These are phyloP conservation scores for Danio choprae DNA, from an alignment of 2,797 vertebrate species.

Conservation along the genomic window DNA sequence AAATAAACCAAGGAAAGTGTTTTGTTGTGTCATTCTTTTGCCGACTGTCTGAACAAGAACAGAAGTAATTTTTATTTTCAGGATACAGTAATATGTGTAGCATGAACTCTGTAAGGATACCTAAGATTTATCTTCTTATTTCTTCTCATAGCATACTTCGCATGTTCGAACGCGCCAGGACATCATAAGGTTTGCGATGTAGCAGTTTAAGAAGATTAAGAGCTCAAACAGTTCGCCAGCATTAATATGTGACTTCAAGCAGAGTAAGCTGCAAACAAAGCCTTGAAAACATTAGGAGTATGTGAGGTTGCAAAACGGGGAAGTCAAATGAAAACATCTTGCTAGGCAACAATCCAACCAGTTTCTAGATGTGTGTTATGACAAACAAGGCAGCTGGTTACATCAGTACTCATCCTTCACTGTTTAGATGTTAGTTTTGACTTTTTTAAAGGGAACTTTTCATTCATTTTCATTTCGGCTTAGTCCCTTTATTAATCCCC, in stretches of 20 bases:
- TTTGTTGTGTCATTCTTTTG: neutral
- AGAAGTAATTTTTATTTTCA: neutral
- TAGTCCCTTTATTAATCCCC: too few relatives aligned
- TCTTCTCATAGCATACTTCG: neutral
- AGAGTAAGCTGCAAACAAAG: neutral
- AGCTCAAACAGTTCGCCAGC: neutral
- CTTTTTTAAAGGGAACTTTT: too few relatives aligned
- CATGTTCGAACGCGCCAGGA: neutral
- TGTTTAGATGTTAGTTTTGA: neutral
- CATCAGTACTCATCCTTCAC: neutral
- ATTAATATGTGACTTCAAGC: neutral
- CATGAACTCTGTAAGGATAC: neutral
- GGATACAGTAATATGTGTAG: neutral
- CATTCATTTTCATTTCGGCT: too few relatives aligned
- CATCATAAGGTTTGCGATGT: neutral
- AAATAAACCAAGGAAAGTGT: conserved; percentile 16
- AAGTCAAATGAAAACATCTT: conserved; percentile 1
- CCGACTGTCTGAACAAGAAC: neutral
- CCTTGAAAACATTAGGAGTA: neutral
- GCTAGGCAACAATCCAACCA: neutral
- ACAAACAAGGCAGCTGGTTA: neutral
- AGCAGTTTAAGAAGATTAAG: neutral
- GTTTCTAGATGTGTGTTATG: neutral
- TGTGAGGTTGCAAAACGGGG: neutral
- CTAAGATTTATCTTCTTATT: neutral